Evolutionary conservation across 1,140 invertebrate genomes (phyloP), one percentile per base, ranked within the genome.

Genomic region (Coelopa frigida): DNA sequence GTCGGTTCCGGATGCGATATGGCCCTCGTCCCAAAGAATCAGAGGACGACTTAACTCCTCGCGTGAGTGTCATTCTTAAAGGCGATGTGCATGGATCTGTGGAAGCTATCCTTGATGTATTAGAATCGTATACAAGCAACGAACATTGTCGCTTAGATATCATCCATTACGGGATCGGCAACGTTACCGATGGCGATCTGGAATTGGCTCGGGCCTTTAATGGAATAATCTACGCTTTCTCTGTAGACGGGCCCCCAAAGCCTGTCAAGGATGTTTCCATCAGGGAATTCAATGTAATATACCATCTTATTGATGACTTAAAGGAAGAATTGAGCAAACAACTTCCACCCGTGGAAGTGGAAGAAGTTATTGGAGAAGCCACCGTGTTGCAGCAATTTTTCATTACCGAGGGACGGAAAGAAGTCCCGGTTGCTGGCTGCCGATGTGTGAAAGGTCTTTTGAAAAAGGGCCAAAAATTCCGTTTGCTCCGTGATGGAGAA

Each of bases 41-140:
- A 54, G 61, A 61, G 15, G 65, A 67, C 39, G 71, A 75, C 48
- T 62, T 55, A 7, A 56, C 58, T 8, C 74, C 77, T 2, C 64
- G 64, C 44, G 53, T 83, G 11, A 78, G 76, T 59, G 45, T 83
- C n/a, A 71, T 83, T 15, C 46, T 83, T 12, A 83, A 82, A 68
- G 76, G 79, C 22, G 91, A 95, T 70, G 89, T 94, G 3, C 82
- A 87, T 68, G 89, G 91, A 0, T 94, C 91, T 8, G 78, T 96
- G 7, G 94, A 98, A 72, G 94, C 95, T 1, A 89, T 99, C 52
- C 70, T 96, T 31, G 86, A 97, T 70, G 84, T 92, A 22, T 64
- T 98, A 20, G 85, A 91, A 41, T 92, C 90, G 0, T 99, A 98
- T 61, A 73, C 84, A 41, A 81, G 78, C 36, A 70, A 83, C 49